Percentiles rank a stretch among this genome's conserved stretches.
Conservation (phyloP, 2,797 vertebrate species). For the Mycteria americana region DNA sequence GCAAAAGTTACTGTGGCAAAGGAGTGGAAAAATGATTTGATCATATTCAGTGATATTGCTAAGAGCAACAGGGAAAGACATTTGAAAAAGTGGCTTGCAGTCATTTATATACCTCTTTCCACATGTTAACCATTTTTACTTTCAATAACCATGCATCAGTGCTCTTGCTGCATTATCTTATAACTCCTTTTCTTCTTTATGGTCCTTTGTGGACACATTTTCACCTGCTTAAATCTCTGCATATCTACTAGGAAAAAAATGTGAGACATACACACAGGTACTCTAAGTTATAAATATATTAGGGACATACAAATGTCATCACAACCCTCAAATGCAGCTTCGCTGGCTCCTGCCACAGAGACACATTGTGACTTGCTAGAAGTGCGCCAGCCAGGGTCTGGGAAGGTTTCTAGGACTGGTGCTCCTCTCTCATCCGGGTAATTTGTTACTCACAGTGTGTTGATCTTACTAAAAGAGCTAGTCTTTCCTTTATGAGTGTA, state of each 20-base stretch:
- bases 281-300: slow-evolving; percentile 33
- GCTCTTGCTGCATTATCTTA: slow-evolving; percentile 64
- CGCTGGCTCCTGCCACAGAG: neutral
- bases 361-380: neutral
- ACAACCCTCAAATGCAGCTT: neutral
- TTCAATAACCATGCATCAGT: slow-evolving; percentile 69
- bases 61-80: slow-evolving; percentile 56
- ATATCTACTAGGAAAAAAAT: slow-evolving; percentile 19
- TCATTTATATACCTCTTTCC: slow-evolving; percentile 67
- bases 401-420: neutral
- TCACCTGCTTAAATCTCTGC: slow-evolving; percentile 54
- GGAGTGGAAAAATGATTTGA: slow-evolving; percentile 64
- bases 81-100: slow-evolving; percentile 64
- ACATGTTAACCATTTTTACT: slow-evolving; percentile 66
- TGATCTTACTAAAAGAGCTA: neutral
- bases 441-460: neutral
- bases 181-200: slow-evolving; percentile 69
- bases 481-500: neutral
- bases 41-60: slow-evolving; percentile 54
- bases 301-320: slow-evolving; percentile 46
- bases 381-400: neutral
- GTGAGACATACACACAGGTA: neutral
- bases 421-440: neutral
- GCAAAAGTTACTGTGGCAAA: slow-evolving; percentile 47
- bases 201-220: slow-evolving; percentile 66